Percentiles rank a stretch among this genome's conserved stretches.
phyloP scores from a whole-genome alignment of 2,888 invertebrate species.

The Acleris cristana region DNA sequence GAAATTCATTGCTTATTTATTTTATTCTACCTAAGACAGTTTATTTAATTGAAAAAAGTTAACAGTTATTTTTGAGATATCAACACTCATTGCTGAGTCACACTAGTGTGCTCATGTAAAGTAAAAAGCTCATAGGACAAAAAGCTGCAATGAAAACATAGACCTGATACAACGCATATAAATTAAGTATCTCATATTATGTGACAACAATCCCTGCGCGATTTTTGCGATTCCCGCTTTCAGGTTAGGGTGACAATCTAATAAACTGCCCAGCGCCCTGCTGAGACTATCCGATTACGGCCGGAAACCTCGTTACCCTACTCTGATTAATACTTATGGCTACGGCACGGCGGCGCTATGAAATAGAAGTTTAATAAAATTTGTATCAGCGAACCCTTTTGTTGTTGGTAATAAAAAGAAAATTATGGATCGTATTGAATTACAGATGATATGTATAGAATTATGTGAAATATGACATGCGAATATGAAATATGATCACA shows the following conservation, averaged over 20 bases:
- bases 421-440: slow-evolving; percentile 28
- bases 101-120: no score
- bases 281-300: slow-evolving; percentile 77
- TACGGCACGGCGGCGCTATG: slow-evolving; percentile 44
- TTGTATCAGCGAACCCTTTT: slow-evolving; percentile 35
- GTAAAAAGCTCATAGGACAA: no score
- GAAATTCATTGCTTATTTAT: no score
- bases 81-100: no score
- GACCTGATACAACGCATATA: not conserved
- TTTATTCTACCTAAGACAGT: no score
- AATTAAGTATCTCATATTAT: slow-evolving; percentile 16
- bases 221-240: slow-evolving; percentile 45
- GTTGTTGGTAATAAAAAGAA: slow-evolving; percentile 25
- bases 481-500: no score
- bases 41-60: no score
- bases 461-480: not conserved
- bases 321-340: slow-evolving; percentile 78
- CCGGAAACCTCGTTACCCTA: slow-evolving; percentile 78
- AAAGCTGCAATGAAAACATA: not conserved
- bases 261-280: slow-evolving; percentile 76
- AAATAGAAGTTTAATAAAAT: slow-evolving; percentile 35
- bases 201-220: slow-evolving; percentile 23
- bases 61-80: no score
- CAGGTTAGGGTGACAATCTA: slow-evolving; percentile 81
- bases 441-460: slow-evolving; percentile 22